Evolutionary conservation across 1,140 invertebrate species (phyloP), one percentile per base, ranked within the genome.

Genomic region (Solenopsis invicta): DNA sequence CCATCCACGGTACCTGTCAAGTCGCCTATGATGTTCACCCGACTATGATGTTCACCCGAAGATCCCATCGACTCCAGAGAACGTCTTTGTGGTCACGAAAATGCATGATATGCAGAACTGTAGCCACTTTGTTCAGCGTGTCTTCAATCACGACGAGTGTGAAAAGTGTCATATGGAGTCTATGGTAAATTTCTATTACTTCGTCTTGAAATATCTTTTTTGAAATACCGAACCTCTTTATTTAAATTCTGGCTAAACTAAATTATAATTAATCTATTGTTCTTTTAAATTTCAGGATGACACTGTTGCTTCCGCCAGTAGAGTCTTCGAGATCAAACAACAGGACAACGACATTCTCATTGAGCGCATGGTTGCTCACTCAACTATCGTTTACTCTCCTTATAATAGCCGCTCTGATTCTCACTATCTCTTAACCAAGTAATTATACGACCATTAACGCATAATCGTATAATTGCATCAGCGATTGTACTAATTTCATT

Each of bases 371-470:
- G 61, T 92, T n/a, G 89, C 89, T 37, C 88, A 93, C 34, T 93
- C 93, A 29, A 90, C 91, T 2, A 88, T 95, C 1, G 93, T 92
- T 82, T 94, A 95, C 52, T 89, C 93, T n/a, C 95, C 95, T 29
- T 95, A 93, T 78, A 88, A 90, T 59, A 92, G 91, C 2, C 89
- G 91, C 85, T 93, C 93, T 12, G 93, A 95, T 21, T 89, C 92
- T 66, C 94, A 95, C 61, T 94, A 93, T 29, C 80, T 96, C 6
- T 64, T 92, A 54, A 94, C 92, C 12, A 95, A 93, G 94, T 95
- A 91, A 88, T 87, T 90, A 10, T 37, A 45, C 0, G 1, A 87
- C 45, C 21, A 82, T 29, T 52, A 41, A 71, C 4, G 10, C 6
- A 45, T n/a, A n/a, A n/a, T 1, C 37, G 10, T 29, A 37, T 2